A percentile compares a stretch with the other conserved stretches of the same genome.
phyloP scores from a whole-genome alignment of 2,113 vertebrate species.

The Oreochromis spilurus region DNA sequence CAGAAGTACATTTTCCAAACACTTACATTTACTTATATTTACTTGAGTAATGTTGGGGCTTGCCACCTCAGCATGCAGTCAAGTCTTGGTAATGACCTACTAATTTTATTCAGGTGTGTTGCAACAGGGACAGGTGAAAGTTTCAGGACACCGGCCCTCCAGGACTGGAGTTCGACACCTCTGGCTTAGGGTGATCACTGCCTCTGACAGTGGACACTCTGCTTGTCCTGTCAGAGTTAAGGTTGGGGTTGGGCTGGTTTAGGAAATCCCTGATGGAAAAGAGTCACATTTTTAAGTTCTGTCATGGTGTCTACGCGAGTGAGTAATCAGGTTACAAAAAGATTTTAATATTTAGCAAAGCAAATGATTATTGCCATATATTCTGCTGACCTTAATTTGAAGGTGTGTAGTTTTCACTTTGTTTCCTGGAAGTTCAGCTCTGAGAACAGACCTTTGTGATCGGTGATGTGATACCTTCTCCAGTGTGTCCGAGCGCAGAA shows the following conservation, averaged over 20 bases:
- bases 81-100: neutral
- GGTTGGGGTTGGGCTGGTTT: neutral
- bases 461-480: neutral
- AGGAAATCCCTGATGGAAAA: neutral
- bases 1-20: neutral
- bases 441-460: fast-evolving
- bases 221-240: fast-evolving
- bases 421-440: neutral
- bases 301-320: neutral
- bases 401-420: neutral
- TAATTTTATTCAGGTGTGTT: neutral
- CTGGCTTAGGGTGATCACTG: fast-evolving
- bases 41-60: neutral
- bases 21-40: fast-evolving
- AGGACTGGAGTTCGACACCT: neutral
- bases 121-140: neutral
- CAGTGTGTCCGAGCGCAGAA: neutral
- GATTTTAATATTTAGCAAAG: neutral
- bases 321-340: neutral
- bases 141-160: neutral
- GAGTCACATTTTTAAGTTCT: neutral
- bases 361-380: neutral
- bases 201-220: neutral
- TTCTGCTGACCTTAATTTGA: neutral
- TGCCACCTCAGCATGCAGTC: neutral